Base-by-base conservation (phyloP, 2,797 vertebrate genomes). In the Poeciliopsis infans region DNA sequence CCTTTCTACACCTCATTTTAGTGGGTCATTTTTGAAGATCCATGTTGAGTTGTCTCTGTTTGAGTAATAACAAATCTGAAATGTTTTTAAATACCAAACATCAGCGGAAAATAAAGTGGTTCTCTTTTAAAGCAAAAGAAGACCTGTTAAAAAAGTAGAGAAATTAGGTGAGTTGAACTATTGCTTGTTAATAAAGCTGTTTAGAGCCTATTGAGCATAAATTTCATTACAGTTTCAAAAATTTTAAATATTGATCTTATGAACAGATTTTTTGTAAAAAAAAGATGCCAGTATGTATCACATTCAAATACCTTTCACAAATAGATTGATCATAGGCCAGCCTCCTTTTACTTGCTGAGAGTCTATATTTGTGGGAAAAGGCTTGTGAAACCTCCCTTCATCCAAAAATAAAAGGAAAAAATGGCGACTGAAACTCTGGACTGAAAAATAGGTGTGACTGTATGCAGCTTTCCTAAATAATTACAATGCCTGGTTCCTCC, bases 401-500 rank as follows among this genome's bases (percentile, higher is more conserved):
- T 55, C 49, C 39, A 49, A 23, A 51, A 51, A 49, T 16, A 16
- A 1, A 46, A 16, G 18, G 0, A 49, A 20, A 36, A 72, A 36
- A 72, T 8, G n/a, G 3, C 8, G 7, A 73, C 11, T 31, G 8
- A 23, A 49, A 55, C 5, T 39, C 49, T 74, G 18, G 23, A 10
- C 16, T 20, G 13, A 7, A 53, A 55, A 39, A 41, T 51, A n/a
- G 12, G 10, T 72, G 71, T 93, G 91, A 92, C 91, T 89, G 90
- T 93, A 84, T 88, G 78, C 81, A 76, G 68, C 83, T 92, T 86
- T 59, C 76, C 20, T 74, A 79, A 84, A 80, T 86, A 86, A 85
- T 87, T 81, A 79, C 81, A 12, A 88, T 31, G 80, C 72, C 18
- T 87, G 89, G 72, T 88, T 92, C 81, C 83, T 90, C 53, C 82